Evolutionary conservation across 2,113 vertebrate genomes (phyloP), one percentile per base, ranked within the genome.

Genomic region (Canis aureus): DNA sequence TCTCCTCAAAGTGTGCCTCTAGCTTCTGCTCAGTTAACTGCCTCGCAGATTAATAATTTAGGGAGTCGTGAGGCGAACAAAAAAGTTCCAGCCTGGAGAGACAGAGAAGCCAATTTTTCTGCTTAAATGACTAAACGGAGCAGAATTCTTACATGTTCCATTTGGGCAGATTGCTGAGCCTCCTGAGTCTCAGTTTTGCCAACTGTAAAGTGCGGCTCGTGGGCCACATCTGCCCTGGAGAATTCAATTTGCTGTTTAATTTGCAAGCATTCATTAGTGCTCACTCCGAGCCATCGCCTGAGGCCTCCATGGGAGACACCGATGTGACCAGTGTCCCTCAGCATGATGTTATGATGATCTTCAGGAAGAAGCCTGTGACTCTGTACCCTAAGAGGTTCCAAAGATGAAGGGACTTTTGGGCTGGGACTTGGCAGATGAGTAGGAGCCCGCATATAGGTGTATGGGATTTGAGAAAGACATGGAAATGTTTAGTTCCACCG

Each of bases 21-120:
- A 15, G 57, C 59, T 90, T 62, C 53, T 94, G 73, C 73, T 71
- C 73, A n/a, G 76, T 71, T 90, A 87, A 83, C 76, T 82, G 86
- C 76, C 60, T 89, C 3, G 19, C 38, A 79, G 78, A 92, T 81
- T 79, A 95, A 96, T 71, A 80, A 97, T 95, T 80, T 67, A 93
- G 78, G 67, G 60, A 57, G n/a, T 27, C 4, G 0, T 20, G 64
- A 74, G 35, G 67, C 53, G 17, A 73, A n/a, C 19, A 38, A 95
- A 59, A n/a, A 85, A 91, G 67, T 60, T 51, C 51, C n/a, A 67
- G 43, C 32, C 17, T 8, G 53, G 49, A 82, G 64, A 84, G 15
- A 25, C 29, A 82, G 32, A 59, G 55, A 60, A 43, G 71, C 1
- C 11, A 13, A 2, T 69, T 80, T 92, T 80, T 57, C 67, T 73